Base-by-base conservation (phyloP, 1,140 invertebrate species). In the Trichonephila clavata region DNA sequence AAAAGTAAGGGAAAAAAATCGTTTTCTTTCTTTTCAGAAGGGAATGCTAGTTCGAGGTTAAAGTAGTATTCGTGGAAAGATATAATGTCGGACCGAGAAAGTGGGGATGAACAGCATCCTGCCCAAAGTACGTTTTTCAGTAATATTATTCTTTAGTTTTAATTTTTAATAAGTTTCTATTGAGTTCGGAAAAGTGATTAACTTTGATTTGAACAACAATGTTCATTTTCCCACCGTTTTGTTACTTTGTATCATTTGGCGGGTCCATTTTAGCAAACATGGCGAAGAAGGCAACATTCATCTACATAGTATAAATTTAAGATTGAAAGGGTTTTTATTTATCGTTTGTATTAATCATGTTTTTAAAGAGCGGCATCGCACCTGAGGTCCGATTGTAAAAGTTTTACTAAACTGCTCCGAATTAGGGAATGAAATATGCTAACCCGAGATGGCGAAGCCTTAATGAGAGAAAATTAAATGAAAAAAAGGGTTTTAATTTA, bases 31-130 rank as follows among this genome's bases (percentile, higher is more conserved):
- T 92, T 84, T 92, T 77, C 24, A n/a, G 65, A 71, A 43, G 91
- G 63, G 81, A 86, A 86, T 87, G 68, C 65, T 88, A 61, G 92
- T 93, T 93, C 92, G 92, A 93, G 92, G 92, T 93, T 93, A 93
- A 93, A 93, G 92, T 87, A 93, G 84, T 93, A 93, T 95, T 95
- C 94, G 94, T 95, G 94, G 95, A 95, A 94, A 94, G 95, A 87
- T 93, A 95, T 94, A 95, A 96, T 96, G 96, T 96, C 96, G 95
- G 96, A 97, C 95, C 96, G 96, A 94, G 96, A 96, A 95, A 97
- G 96, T 95, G 96, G 96, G 95, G 96, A 97, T 96, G 96, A 97
- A 95, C 96, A 96, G 95, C 96, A 96, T 94, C 95, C 95, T 95
- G 95, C 95, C 91, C 96, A 96, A 96, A 96, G 96, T 96, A 96